A percentile compares a stretch with the other conserved stretches of the same genome.
Conservation (phyloP, 2,797 vertebrate species). For the Myotis daubentonii region DNA sequence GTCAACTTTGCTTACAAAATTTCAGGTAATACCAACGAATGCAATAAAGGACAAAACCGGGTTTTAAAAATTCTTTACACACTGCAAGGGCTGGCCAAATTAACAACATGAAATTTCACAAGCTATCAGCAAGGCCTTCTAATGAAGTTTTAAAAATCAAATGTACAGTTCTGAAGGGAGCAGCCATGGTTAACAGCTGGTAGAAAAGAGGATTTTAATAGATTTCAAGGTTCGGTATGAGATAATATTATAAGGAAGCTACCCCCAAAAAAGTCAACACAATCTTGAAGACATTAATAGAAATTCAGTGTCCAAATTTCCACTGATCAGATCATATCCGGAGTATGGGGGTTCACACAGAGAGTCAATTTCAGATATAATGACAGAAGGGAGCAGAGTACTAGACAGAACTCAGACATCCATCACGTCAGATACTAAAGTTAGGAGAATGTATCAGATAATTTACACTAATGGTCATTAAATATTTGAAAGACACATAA, state of each 20-base stretch:
- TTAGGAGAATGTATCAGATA: neutral
- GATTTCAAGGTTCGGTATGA: neutral
- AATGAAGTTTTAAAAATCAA: conserved; percentile 51
- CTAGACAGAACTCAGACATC: neutral
- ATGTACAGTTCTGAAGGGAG: neutral
- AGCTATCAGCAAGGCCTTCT: neutral
- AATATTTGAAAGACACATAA: neutral
- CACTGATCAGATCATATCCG: neutral
- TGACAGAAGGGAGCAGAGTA: neutral
- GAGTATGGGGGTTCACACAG: neutral
- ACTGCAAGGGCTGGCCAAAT: neutral
- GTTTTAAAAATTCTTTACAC: neutral
- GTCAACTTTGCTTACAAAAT: conserved; percentile 5
- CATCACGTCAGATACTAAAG: neutral
- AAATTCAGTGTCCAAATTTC: neutral
- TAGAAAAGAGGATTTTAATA: conserved; percentile 25
- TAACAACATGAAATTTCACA: conserved; percentile 41
- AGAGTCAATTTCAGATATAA: neutral
- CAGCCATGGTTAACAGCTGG: neutral
- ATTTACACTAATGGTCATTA: neutral
- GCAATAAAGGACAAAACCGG: neutral
- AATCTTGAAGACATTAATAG: neutral
- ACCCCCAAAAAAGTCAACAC: neutral
- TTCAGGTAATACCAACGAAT: neutral
- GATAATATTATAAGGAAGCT: neutral